phyloP scores from a whole-genome alignment of 30 jellyfish, hydroid and myxozoan genomes.

The Aurelia sp. region DNA sequence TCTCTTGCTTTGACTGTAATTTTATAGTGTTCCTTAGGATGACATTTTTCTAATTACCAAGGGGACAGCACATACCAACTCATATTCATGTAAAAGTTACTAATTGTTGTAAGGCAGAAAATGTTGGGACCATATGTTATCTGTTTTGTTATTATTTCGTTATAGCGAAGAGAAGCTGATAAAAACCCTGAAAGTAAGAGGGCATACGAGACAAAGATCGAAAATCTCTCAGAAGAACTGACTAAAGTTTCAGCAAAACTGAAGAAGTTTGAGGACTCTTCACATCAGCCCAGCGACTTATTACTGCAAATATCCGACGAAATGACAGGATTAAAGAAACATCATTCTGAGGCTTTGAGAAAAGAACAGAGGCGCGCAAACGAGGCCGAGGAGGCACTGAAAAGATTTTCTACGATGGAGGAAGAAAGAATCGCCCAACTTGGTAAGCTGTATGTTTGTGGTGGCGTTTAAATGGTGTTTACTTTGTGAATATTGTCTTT shows the following conservation, averaged over 20 bases:
- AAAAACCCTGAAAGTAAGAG: slow-evolving; percentile 13
- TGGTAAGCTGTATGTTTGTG: slow-evolving; percentile 41
- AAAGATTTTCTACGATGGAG: slow-evolving; percentile 57
- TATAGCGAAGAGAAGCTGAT: slow-evolving; percentile 50
- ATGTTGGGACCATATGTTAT: no score
- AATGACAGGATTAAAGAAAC: slow-evolving; percentile 62
- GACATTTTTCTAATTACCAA: no score
- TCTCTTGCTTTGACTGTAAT: no score
- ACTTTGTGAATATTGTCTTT: no score
- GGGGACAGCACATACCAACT: no score
- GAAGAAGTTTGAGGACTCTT: slow-evolving; percentile 49
- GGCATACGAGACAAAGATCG: slow-evolving; percentile 66
- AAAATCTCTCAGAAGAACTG: slow-evolving; percentile 71
- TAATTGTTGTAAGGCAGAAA: no score
- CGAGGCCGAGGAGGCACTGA: slow-evolving; percentile 88
- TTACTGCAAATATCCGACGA: slow-evolving; percentile 69
- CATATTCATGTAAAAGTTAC: no score
- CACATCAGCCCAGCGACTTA: slow-evolving; percentile 53
- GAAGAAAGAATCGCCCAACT: slow-evolving; percentile 89
- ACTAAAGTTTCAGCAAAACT: slow-evolving; percentile 52
- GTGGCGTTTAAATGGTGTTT: no score
- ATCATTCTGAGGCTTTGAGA: slow-evolving; percentile 59
- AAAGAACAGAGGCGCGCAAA: slow-evolving; percentile 83
- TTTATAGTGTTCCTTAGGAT: no score
- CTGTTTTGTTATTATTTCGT: no score